These are phyloP conservation scores for Hemibagrus guttatus DNA, from an alignment of 2,797 vertebrate species.

Conservation along the genomic window DNA sequence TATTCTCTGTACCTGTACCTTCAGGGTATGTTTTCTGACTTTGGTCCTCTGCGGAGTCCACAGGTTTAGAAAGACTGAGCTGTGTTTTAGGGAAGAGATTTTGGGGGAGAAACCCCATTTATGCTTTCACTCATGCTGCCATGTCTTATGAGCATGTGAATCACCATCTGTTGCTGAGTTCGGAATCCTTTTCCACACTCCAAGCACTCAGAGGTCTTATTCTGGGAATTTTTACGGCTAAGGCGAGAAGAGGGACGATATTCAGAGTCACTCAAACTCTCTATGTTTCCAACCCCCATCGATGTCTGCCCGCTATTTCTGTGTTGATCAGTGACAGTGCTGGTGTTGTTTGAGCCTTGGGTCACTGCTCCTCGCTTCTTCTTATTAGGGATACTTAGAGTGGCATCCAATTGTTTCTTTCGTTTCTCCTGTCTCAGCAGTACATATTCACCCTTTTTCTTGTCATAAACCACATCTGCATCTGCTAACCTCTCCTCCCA, in stretches of 20 bases:
- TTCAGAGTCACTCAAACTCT: conserved; percentile 67
- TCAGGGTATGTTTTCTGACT: conserved; percentile 35
- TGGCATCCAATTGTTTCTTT: conserved; percentile 80
- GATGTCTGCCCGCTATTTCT: conserved; percentile 45
- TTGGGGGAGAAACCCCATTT: conserved; percentile 70
- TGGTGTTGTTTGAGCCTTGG: conserved; percentile 51
- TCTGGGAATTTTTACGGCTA: conserved; percentile 70
- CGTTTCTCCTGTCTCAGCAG: conserved; percentile 88
- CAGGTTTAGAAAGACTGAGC: conserved; percentile 70
- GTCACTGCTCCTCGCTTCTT: conserved; percentile 69
- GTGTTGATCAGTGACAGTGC: conserved; percentile 51
- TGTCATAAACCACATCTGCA: conserved; percentile 85
- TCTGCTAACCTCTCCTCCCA: conserved; percentile 89
- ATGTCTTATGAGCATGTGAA: conserved; percentile 74
- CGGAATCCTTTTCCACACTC: conserved; percentile 87
- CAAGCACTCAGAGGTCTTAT: conserved; percentile 84
- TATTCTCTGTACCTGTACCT: conserved; percentile 49
- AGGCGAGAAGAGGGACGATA: conserved; percentile 74
- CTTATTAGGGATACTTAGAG: conserved; percentile 67
- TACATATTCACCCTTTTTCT: conserved; percentile 86
- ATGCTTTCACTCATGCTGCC: conserved; percentile 71
- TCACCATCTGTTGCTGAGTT: conserved; percentile 89
- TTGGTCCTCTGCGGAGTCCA: conserved; percentile 59
- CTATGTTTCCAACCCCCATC: conserved; percentile 56
- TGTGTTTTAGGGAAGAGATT: conserved; percentile 72